Base-by-base conservation (phyloP, 1,140 invertebrate genomes). In the Zaprionus taronus region DNA sequence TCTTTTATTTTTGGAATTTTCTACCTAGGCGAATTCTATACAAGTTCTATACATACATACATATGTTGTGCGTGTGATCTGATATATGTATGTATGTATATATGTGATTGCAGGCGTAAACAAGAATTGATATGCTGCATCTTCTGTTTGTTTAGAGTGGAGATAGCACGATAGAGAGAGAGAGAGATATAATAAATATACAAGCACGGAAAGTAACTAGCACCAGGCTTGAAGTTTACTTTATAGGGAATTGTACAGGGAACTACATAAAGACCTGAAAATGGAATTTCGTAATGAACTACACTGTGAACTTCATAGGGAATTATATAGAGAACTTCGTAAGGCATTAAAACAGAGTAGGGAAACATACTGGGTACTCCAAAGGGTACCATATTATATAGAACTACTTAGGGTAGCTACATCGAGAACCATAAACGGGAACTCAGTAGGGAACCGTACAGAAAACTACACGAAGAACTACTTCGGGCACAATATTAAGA, bases 1-100 rank as follows among this genome's bases (percentile, higher is more conserved):
- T 80, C 60, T 74, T 79, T 74, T 73, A 79, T 77, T 75, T 80
- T 75, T 75, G 76, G 65, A 64, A 57, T 56, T 41, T 24, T 38
- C 57, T 53, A 31, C 24, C 49, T 51, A 51, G 24, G 55, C 41
- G 26, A 75, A 70, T 78, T 78, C 60, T 56, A 61, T 3, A 74
- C 9, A n/a, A 17, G 44, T 38, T 58, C 12, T 51, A 12, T 24
- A 20, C 26, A 12, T 24, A 20, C 26, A 12, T 15, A 14, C 26
- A 12, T 15, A 14, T 58, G 34, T 11, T 34, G 11, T 68, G 41
- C 36, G 31, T 69, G 15, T 41, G 20, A 17, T 20, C 51, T 31
- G 6, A 34, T 26, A 12, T 67, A 34, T 20, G 17, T 28, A 28
- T 0, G 4, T 26, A 26, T 5, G 0, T 24, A 24, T 28, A 5